Base-by-base conservation (phyloP, 2,888 invertebrate genomes). In the Drosophila pseudotakahashii region DNA sequence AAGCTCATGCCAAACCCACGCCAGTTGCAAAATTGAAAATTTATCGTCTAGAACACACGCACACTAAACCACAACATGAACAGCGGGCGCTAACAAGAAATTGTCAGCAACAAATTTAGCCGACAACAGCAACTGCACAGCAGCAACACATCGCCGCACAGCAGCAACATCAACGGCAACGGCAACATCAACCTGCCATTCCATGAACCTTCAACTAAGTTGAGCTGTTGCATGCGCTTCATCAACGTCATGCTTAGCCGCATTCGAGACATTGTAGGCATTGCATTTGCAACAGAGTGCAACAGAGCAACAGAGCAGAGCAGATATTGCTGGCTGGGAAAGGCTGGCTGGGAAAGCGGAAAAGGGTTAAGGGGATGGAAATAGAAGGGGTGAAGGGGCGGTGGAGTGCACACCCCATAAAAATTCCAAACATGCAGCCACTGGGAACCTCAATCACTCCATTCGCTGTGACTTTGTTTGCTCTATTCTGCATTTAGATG, bases 181-280 rank as follows among this genome's bases (percentile, higher is more conserved):
- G 73, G 66, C 75, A 73, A 60, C 58, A 51, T 19, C 73, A 73
- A 54, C 73, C 73, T 76, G 84, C 76, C 81, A 78, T 68, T 80
- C 57, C 45, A 47, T 51, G 63, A 42, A 57, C 72, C 66, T 54
- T 44, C 66, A 55, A 48, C 52, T 75, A 62, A 73, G 87, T 87
- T 88, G 79, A 87, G 84, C 79, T 85, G 82, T 87, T 87, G 88
- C 85, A 80, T 73, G 77, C 76, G 76, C 78, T 84, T 75, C 85
- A 75, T 89, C 88, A 89, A 77, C 88, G 82, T 87, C 85, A 84
- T 71, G 87, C 81, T 78, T 83, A 81, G 79, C 77, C 71, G 81
- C 81, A 87, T 84, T 80, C 73, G 80, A 78, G 70, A 89, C 78
- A 72, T 73, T 77, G 75, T 88, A 78, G 81, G 79, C 88, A 68